Percentiles rank a stretch among this genome's conserved stretches.
Conservation (phyloP, 2,888 invertebrate genomes). For the Xylophagus ater region DNA sequence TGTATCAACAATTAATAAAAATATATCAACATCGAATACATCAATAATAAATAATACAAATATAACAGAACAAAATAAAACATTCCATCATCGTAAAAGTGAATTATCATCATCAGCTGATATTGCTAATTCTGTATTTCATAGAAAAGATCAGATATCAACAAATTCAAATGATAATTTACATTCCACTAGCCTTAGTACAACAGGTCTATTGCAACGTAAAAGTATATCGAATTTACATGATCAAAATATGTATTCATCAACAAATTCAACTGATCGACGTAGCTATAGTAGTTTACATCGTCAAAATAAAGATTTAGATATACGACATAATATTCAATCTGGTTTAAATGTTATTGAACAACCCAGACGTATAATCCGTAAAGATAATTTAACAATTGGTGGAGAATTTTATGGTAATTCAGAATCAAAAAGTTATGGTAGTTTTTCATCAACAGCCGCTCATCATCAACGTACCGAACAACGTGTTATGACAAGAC, state of each 20-base stretch:
- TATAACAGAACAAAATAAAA: slow-evolving; percentile 25
- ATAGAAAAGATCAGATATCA: slow-evolving; percentile 57
- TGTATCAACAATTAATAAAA: slow-evolving; percentile 16
- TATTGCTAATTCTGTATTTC: slow-evolving; percentile 63
- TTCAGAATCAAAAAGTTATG: slow-evolving; percentile 59
- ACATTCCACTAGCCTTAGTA: slow-evolving; percentile 51
- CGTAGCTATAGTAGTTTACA: slow-evolving; percentile 71
- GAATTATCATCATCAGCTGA: slow-evolving; percentile 64
- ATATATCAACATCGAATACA: slow-evolving; percentile 18
- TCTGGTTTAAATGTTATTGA: slow-evolving; percentile 41
- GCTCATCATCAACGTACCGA: slow-evolving; percentile 20
- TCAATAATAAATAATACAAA: slow-evolving; percentile 15
- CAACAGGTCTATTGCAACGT: slow-evolving; percentile 65
- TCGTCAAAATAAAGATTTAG: slow-evolving; percentile 51
- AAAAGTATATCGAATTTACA: slow-evolving; percentile 71
- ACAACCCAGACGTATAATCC: slow-evolving; percentile 49
- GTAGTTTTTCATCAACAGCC: slow-evolving; percentile 44
- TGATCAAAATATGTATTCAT: slow-evolving; percentile 58
- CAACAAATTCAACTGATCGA: slow-evolving; percentile 56
- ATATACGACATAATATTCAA: slow-evolving; percentile 41
- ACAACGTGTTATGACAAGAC: slow-evolving; percentile 27
- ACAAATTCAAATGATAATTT: slow-evolving; percentile 52
- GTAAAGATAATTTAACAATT: slow-evolving; percentile 56
- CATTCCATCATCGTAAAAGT: slow-evolving; percentile 58
- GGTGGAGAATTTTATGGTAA: slow-evolving; percentile 64